Evolutionary conservation across 2,888 invertebrate genomes (phyloP).

Genomic region (Autographa gamma): DNA sequence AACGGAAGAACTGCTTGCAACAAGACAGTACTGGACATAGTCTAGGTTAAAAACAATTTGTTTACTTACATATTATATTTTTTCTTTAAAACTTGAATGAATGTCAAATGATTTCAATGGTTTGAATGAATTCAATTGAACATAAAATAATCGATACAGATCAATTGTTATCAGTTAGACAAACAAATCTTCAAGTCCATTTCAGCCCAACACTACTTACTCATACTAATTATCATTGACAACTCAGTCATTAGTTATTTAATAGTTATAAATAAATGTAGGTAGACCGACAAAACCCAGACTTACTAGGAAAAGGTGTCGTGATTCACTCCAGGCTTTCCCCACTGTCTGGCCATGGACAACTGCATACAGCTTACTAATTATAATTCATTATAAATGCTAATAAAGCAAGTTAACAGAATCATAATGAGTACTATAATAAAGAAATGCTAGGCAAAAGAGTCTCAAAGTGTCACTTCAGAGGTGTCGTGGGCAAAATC

Average conservation of each 20-base stretch:
- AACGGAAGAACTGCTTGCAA: too few relatives aligned
- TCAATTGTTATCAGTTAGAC: too few relatives aligned
- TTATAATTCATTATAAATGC: not conserved
- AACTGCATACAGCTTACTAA: not conserved
- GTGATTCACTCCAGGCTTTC: conserved; percentile 2
- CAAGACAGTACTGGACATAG: too few relatives aligned
- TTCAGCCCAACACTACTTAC: conserved; percentile 15
- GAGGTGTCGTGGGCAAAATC: too few relatives aligned
- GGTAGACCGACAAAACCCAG: not conserved
- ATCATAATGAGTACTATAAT: not conserved
- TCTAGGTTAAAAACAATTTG: too few relatives aligned
- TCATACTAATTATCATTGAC: conserved; percentile 24
- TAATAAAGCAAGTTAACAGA: not conserved
- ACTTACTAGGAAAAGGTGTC: not conserved
- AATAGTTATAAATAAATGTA: not conserved
- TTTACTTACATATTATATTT: too few relatives aligned
- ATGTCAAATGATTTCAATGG: too few relatives aligned
- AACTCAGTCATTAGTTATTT: conserved; percentile 24
- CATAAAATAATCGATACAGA: too few relatives aligned
- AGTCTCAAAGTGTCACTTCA: too few relatives aligned
- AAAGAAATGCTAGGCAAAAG: not conserved
- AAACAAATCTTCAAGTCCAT: too few relatives aligned
- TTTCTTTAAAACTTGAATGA: too few relatives aligned
- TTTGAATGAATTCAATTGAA: too few relatives aligned
- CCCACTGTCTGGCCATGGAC: not conserved